These are phyloP conservation scores for Polyploca ridens DNA, from an alignment of 2,888 invertebrate species.

Conservation along the genomic window DNA sequence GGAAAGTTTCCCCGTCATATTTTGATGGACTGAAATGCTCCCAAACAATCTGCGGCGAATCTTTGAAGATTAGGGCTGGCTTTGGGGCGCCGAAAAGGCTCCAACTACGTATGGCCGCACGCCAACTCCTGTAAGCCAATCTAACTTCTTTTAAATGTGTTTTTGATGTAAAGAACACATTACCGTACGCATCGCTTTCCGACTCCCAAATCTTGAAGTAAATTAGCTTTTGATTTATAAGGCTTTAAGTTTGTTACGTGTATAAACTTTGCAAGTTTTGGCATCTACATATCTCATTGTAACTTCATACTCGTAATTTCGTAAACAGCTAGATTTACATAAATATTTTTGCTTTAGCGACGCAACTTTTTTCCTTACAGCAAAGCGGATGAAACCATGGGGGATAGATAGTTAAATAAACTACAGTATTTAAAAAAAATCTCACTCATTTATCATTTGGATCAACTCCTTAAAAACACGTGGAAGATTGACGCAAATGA, in stretches of 20 bases:
- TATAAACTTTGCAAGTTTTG: constrained; percentile 12
- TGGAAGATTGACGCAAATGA: not conserved
- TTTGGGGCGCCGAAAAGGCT: constrained; percentile 75
- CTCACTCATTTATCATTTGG: too few relatives aligned
- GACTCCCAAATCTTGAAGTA: constrained; percentile 69
- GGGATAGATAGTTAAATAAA: too few relatives aligned
- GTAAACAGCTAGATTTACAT: not conserved
- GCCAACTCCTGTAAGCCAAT: constrained; percentile 83
- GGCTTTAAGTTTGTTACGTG: constrained; percentile 57
- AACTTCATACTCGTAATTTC: constrained; percentile 2
- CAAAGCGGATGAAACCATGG: too few relatives aligned
- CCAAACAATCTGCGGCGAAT: constrained; percentile 80
- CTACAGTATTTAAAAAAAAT: too few relatives aligned
- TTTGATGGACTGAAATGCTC: constrained; percentile 75
- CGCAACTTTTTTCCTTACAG: too few relatives aligned
- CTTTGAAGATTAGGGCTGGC: constrained; percentile 77
- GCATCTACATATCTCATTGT: not conserved
- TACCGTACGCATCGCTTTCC: constrained; percentile 73
- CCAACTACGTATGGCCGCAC: constrained; percentile 75
- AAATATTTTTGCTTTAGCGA: not conserved
- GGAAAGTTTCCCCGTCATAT: constrained; percentile 71
- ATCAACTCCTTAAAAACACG: too few relatives aligned
- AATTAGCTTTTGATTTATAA: constrained; percentile 80
- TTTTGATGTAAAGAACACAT: constrained; percentile 84
- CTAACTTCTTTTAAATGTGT: constrained; percentile 85